Evolutionary conservation across 2,888 invertebrate genomes (phyloP).

Genomic region (Mallateleia sp.): DNA sequence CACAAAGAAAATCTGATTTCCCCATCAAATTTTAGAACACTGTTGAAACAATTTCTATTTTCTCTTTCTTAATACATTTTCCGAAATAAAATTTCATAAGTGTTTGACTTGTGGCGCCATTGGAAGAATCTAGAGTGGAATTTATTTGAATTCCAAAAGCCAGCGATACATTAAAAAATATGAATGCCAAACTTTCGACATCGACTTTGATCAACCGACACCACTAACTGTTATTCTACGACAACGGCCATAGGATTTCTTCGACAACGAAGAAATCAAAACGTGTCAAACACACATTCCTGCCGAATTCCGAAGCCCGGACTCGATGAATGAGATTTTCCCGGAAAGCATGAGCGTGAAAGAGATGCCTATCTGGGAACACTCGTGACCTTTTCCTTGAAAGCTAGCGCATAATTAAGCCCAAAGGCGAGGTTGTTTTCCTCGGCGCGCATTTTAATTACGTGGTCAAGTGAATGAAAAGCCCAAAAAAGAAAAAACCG

Average conservation of each 20-base stretch:
- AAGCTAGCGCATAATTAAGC: conserved; percentile 17
- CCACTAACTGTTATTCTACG: conserved; percentile 33
- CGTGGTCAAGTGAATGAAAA: conserved; percentile 29
- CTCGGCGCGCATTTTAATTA: conserved; percentile 15
- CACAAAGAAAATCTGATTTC: no score
- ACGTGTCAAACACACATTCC: conserved; percentile 63
- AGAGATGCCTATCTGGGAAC: conserved; percentile 22
- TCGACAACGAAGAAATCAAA: conserved; percentile 61
- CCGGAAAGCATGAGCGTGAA: conserved; percentile 51
- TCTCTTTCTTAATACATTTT: no score
- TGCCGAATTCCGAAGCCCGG: conserved; percentile 24
- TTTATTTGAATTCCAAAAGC: no score
- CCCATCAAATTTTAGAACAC: no score
- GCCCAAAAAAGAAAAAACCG: background rate
- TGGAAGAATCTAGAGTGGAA: no score
- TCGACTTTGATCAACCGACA: conserved; percentile 61
- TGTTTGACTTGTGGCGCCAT: no score
- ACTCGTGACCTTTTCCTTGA: conserved; percentile 33
- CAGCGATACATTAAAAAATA: no score
- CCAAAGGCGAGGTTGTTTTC: conserved; percentile 7
- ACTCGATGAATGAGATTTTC: conserved; percentile 59
- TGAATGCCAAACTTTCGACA: conserved; percentile 24
- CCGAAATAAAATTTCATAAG: no score
- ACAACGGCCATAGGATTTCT: background rate
- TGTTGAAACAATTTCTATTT: no score